Base-by-base conservation (phyloP, 53 echinoderm and acorn worm species). In the Temnopleurus reevesii region DNA sequence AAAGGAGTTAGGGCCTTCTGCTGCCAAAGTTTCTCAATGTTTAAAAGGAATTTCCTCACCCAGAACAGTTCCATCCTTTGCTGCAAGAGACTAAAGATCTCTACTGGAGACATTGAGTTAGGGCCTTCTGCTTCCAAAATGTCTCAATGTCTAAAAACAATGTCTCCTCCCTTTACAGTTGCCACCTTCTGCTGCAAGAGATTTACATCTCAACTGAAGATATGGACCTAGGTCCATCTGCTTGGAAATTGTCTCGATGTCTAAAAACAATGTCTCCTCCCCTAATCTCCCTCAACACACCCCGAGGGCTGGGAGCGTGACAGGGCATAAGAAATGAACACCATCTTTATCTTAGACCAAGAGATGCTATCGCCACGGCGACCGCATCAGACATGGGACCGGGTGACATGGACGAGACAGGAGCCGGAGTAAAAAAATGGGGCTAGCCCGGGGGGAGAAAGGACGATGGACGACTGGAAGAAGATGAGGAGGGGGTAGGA, bases 211-310 rank as follows among this genome's bases (percentile, higher is more conserved):
- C n/a, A n/a, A n/a, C 41, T 0, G 2, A 71, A 8, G 41, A 8
- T 10, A n/a, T 0, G 36, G 71, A 71, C 36, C 21, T 71, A 19
- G 26, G 8, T 36, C 71, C 41, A n/a, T 71, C 10, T 71, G 41
- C 71, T 5, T 0, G n/a, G 7, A 21, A 41, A 38, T 2, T 36
- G 10, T 71, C 8, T 17, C 41, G 23, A 71, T 38, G 71, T 71
- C 71, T 71, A 71, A 71, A 71, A 71, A 71, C 71, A 71, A 71
- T 71, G 71, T 71, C 71, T 71, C 71, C 71, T 38, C 71, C 71
- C 41, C 71, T 71, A 38, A 71, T 71, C 71, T n/a, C 71, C 71
- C 71, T 71, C 71, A 5, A 41, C 30, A 31, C 41, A 71, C 71
- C 71, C 71, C 21, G 41, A 71, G 71, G 71, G 38, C 2, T 43